Evolutionary conservation across 2,888 invertebrate species (phyloP), one percentile per base, ranked within the genome.

Genomic region (Acrocyrtus sp.): DNA sequence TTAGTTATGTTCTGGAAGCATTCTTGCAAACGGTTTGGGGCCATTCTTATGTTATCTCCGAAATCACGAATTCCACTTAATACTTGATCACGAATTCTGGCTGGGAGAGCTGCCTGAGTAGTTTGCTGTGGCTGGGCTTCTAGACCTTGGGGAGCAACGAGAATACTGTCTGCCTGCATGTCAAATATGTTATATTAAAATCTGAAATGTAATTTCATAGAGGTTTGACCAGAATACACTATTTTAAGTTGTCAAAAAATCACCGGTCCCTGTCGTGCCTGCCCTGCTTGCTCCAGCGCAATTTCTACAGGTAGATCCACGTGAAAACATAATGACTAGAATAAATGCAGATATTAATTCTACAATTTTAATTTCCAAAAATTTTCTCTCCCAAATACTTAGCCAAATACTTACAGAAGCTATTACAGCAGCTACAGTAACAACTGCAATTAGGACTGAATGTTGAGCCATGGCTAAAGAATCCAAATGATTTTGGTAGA

Each of bases 1-100:
- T 54, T 60, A 4, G 63, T 58, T 26, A 74, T 69, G 19, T 69
- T 69, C 22, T 69, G 58, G 34, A 74, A 69, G 47, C 69, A 65
- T n/a, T 63, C 45, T 5, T 22, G n/a, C 8, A 74, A 56, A 6
- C 74, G 29, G 15, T 17, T 43, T 5, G 74, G 74, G 8, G 54
- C 54, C 27, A 54, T 45, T 3, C 63, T 47, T 2, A 74, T 48
- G 24, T 45, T 47, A 15, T 69, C 60, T 39, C 51, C 48, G 15
- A 74, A 58, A 26, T 69, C 63, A 12, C 69, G 45, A 8, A 74
- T 19, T 6, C 26, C 61, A 22, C 51, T 68, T 12, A 56, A 12
- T 12, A 73, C 27, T 3, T 57, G 43, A n/a, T 74, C 62, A 21
- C 69, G 74, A 54, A 74, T 69, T 17, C 74, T n/a, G 2, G 57